These are phyloP conservation scores for Drosophila subpulchrella DNA, from an alignment of 1,140 invertebrate genomes.

Conservation along the genomic window DNA sequence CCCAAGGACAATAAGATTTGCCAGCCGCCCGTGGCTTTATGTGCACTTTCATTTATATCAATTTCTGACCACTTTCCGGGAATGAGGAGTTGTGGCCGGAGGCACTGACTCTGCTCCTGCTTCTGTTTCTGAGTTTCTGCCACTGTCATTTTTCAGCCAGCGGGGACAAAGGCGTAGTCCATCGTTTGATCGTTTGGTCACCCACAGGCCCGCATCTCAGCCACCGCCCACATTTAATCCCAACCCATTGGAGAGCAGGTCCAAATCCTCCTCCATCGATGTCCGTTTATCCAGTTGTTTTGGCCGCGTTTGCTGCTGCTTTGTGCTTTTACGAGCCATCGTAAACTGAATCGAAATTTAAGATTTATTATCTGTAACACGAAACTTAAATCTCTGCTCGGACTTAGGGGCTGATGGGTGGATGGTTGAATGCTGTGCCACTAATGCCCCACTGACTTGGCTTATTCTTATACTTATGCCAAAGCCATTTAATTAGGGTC, in stretches of 20 bases:
- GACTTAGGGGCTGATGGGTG: slow-evolving; percentile 13
- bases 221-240: slow-evolving; percentile 20
- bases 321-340: slow-evolving; percentile 73
- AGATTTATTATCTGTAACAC: slow-evolving; percentile 76
- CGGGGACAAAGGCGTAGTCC: slow-evolving; percentile 30
- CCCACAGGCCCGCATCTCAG: slow-evolving; percentile 29
- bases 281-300: slow-evolving; percentile 41
- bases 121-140: slow-evolving; percentile 13
- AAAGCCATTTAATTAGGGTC: slow-evolving; percentile 73
- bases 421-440: slow-evolving; percentile 6
- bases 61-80: slow-evolving; percentile 44
- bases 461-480: slow-evolving; percentile 64
- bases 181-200: slow-evolving; percentile 60
- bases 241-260: slow-evolving; percentile 7
- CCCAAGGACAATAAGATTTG: slow-evolving; percentile 57
- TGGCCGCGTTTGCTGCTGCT: slow-evolving; percentile 30
- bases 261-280: slow-evolving; percentile 7
- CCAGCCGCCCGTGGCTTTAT: slow-evolving; percentile 56
- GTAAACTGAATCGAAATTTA: slow-evolving; percentile 75
- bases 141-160: slow-evolving; percentile 63
- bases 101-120: not conserved
- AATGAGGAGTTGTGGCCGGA: not conserved
- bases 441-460: slow-evolving; percentile 28
- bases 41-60: slow-evolving; percentile 74
- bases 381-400: slow-evolving; percentile 62